Percentiles rank a stretch among this genome's conserved stretches.
These are phyloP conservation scores for Platichthys stellatus DNA, from an alignment of 2,113 vertebrate species.

Conservation along the genomic window DNA sequence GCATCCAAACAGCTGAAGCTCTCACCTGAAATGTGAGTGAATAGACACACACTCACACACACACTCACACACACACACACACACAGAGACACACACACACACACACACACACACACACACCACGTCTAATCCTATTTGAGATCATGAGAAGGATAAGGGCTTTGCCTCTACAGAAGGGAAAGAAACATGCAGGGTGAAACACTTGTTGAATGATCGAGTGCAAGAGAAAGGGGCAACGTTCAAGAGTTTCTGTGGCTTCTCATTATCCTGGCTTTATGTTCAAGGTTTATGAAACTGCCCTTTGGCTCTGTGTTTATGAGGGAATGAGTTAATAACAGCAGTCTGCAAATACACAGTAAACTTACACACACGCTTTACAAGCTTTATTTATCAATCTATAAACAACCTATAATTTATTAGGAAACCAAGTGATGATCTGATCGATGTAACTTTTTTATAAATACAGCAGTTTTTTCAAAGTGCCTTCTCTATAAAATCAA, in stretches of 20 bases:
- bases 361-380: too few species aligned
- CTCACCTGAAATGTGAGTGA: conserved; percentile 68
- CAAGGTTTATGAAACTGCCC: too few species aligned
- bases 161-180: conserved; percentile 35
- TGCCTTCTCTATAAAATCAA: too few species aligned
- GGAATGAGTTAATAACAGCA: too few species aligned
- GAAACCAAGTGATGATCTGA: too few species aligned
- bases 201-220: conserved; percentile 72
- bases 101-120: conserved; percentile 31
- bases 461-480: too few species aligned
- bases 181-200: conserved; percentile 30
- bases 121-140: conserved; percentile 72
- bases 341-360: too few species aligned
- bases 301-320: too few species aligned
- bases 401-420: too few species aligned
- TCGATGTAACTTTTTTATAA: too few species aligned
- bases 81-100: conserved; percentile 19
- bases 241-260: conserved; percentile 11
- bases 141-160: conserved; percentile 56
- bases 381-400: too few species aligned
- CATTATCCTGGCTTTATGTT: too few species aligned
- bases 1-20: conserved; percentile 36
- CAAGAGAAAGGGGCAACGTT: conserved; percentile 46
- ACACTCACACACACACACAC: conserved; percentile 18
- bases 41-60: conserved; percentile 30